Evolutionary conservation across 2,797 vertebrate genomes (phyloP).

Genomic region (Hapalemur alaotrensis): DNA sequence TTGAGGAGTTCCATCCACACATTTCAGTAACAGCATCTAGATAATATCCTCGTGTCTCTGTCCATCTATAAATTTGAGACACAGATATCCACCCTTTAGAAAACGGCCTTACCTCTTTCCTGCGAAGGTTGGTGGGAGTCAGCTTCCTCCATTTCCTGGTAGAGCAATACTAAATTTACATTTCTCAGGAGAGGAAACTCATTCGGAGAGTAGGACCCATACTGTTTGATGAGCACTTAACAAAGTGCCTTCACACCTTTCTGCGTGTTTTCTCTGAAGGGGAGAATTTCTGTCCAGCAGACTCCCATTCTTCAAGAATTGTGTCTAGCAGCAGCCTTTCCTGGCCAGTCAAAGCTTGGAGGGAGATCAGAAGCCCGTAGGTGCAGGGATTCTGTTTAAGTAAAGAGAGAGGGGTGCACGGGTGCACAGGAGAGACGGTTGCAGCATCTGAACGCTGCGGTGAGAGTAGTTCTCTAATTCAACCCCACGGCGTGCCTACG

Average conservation of each 20-base stretch:
- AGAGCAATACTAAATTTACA: neutral
- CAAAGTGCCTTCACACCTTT: neutral
- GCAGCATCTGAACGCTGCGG: rapidly evolving
- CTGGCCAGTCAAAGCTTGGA: neutral
- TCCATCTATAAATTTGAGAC: neutral
- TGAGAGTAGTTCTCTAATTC: neutral
- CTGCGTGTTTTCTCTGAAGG: rapidly evolving
- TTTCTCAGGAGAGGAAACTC: neutral
- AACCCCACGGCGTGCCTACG: rapidly evolving
- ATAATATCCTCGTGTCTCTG: no score
- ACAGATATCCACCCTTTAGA: neutral
- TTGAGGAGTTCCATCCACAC: rapidly evolving
- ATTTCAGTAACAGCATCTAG: neutral
- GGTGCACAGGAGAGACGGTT: neutral
- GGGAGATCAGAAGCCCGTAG: neutral
- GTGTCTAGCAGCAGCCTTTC: neutral
- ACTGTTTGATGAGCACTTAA: neutral
- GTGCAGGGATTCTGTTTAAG: neutral
- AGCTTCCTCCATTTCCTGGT: no score
- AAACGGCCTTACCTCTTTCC: neutral
- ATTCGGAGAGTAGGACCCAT: no score
- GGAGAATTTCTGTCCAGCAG: neutral
- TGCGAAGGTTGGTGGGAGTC: neutral
- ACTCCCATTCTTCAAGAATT: rapidly evolving
- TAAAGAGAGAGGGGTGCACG: neutral